Conservation (phyloP, 1,140 invertebrate species). For the Drosophila tropicalis region DNA sequence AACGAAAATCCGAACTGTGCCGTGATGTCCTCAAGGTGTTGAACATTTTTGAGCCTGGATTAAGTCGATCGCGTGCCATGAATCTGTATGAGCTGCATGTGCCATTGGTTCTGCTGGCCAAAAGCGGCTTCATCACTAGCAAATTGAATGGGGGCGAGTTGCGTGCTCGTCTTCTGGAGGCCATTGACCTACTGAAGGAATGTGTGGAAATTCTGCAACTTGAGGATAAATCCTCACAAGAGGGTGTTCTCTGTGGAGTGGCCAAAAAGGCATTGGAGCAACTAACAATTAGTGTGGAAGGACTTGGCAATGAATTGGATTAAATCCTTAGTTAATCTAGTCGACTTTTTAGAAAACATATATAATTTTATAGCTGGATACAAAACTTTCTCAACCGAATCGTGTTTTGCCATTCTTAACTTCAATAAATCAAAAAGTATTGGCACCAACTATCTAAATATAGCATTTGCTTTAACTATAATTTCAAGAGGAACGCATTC, state of each 20-base stretch:
- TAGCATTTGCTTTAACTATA: no score
- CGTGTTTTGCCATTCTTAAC: neutral
- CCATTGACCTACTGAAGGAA: constrained; percentile 85
- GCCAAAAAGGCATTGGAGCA: constrained; percentile 86
- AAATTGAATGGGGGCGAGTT: constrained; percentile 86
- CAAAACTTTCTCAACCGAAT: neutral
- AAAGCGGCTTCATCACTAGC: constrained; percentile 86
- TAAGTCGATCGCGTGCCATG: constrained; percentile 89
- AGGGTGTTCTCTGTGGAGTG: constrained; percentile 88
- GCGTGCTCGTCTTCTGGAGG: constrained; percentile 87
- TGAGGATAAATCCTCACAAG: constrained; percentile 87
- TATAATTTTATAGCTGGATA: neutral
- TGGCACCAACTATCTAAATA: no score
- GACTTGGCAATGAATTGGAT: constrained; percentile 64
- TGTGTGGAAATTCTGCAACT: constrained; percentile 86
- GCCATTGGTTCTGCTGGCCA: constrained; percentile 88
- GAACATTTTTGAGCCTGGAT: constrained; percentile 89
- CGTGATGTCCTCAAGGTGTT: constrained; percentile 87
- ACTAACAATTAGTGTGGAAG: constrained; percentile 86
- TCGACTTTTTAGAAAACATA: neutral
- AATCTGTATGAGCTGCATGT: constrained; percentile 91
- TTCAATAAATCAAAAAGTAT: neutral
- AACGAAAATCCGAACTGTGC: constrained; percentile 90
- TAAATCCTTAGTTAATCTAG: constrained; percentile 8
- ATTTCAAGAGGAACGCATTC: no score